Base-by-base conservation (phyloP, 35 echinoderm and acorn worm genomes). In the Patiria miniata region DNA sequence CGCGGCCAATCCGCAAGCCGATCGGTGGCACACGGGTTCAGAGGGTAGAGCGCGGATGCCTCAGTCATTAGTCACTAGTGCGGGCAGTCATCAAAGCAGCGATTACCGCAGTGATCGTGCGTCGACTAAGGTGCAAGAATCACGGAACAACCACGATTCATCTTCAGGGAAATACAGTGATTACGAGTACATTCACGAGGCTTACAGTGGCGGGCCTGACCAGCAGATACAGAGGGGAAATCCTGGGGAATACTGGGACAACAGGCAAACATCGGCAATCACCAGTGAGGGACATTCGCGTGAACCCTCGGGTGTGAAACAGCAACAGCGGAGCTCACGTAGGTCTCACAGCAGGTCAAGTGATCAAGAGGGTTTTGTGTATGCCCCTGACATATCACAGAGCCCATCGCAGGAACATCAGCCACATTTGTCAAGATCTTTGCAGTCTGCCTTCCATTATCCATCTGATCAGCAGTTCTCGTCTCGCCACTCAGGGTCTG, bases 1-100 rank as follows among this genome's bases (percentile, higher is more conserved):
- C 28, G 47, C 42, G 39, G 69, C 85, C 85, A 87, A 87, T 87
- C 81, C 81, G 40, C 81, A 83, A 57, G 69, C 76, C 51, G 59
- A 87, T 69, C 68, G 30, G 34, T 73, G 65, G 65, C 65, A 73
- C 30, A 28, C 29, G 65, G 65, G 65, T 56, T 79, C 85, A 34
- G 37, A 26, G 68, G 76, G 44, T 83, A 83, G 39, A 22, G 40
- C 28, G 33, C 68, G 77, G 77, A 87, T 87, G 77, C 69, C 85
- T 37, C 85, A 51, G 69, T 53, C 85, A 87, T 87, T 87, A 87
- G 85, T 87, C 85, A 87, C 85, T 50, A 59, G 56, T 59, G 16
- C 19, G 26, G 65, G 23, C 26, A 73, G 65, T 73, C 28, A 60
- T 26, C 7, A 36, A 73, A 34, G 34, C 65, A 73, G 65, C 34